Conservation (phyloP, 2,797 vertebrate species). For the Denticeps clupeoides region DNA sequence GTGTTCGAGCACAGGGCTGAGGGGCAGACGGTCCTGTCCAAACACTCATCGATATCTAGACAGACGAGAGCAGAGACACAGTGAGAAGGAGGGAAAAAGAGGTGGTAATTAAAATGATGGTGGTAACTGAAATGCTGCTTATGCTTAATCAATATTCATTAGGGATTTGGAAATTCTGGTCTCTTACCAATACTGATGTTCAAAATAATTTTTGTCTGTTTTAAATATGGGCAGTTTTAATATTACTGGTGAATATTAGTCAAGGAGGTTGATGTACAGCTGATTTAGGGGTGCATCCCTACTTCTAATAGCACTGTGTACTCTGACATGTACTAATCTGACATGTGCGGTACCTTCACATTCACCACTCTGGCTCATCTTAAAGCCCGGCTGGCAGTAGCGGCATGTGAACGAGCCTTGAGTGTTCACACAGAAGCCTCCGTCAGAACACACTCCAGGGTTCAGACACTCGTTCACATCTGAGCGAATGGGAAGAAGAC, state of each 20-base stretch:
- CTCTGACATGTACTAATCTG: constrained; percentile 60
- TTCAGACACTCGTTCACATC: constrained; percentile 68
- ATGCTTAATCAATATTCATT: no score
- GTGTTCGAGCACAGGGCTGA: constrained; percentile 76
- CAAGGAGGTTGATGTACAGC: no score
- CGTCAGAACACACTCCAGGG: constrained; percentile 53
- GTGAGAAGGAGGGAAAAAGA: neutral
- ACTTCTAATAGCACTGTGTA: constrained; percentile 1
- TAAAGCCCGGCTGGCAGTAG: constrained; percentile 64
- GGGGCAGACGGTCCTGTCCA: constrained; percentile 58
- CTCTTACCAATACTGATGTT: no score
- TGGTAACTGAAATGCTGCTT: no score
- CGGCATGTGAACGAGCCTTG: constrained; percentile 63
- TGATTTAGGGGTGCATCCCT: no score
- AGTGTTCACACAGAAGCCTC: constrained; percentile 63
- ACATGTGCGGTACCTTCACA: constrained; percentile 53
- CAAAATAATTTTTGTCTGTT: no score
- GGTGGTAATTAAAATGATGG: neutral
- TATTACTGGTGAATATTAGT: no score
- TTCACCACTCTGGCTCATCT: constrained; percentile 51
- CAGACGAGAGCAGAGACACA: neutral
- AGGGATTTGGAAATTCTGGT: no score
- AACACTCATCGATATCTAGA: constrained; percentile 81
- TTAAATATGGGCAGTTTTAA: no score
- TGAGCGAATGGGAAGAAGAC: constrained; percentile 22